Evolutionary conservation across 1,140 invertebrate species (phyloP).

Genomic region (Drosophila saltans): DNA sequence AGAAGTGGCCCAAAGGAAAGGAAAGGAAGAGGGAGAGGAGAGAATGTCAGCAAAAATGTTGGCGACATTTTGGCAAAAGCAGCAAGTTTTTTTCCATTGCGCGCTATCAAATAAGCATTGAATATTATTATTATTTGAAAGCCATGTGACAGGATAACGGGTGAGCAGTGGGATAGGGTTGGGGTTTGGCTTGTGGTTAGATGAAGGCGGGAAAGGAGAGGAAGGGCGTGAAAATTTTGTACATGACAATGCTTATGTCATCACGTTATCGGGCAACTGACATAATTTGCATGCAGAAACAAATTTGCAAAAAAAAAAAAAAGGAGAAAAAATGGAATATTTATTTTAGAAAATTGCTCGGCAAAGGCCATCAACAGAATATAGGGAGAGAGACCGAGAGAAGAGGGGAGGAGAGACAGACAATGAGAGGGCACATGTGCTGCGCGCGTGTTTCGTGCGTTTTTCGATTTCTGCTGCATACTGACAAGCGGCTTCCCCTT

Average conservation of each 20-base stretch:
- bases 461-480: conserved; percentile 29
- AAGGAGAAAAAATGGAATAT: conserved; percentile 41
- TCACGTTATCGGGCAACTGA: conserved; percentile 69
- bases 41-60: conserved; percentile 63
- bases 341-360: conserved; percentile 69
- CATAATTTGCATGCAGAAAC: conserved; percentile 73
- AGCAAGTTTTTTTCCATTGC: conserved; percentile 55
- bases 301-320: conserved; percentile 22
- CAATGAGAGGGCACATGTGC: conserved; percentile 45
- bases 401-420: not conserved
- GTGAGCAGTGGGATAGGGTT: not conserved
- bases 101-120: conserved; percentile 75
- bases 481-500: conserved; percentile 41
- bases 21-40: not conserved
- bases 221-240: conserved; percentile 9
- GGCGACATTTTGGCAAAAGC: conserved; percentile 62
- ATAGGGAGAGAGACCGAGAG: not conserved
- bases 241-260: conserved; percentile 68
- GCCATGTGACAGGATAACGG: conserved; percentile 52
- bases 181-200: not conserved
- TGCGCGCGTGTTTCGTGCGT: conserved; percentile 52
- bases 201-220: not conserved
- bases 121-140: conserved; percentile 77
- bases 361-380: conserved; percentile 31
- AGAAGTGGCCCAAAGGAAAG: too few species aligned